Conservation (phyloP, 1,140 invertebrate genomes). For the Battus philenor region DNA sequence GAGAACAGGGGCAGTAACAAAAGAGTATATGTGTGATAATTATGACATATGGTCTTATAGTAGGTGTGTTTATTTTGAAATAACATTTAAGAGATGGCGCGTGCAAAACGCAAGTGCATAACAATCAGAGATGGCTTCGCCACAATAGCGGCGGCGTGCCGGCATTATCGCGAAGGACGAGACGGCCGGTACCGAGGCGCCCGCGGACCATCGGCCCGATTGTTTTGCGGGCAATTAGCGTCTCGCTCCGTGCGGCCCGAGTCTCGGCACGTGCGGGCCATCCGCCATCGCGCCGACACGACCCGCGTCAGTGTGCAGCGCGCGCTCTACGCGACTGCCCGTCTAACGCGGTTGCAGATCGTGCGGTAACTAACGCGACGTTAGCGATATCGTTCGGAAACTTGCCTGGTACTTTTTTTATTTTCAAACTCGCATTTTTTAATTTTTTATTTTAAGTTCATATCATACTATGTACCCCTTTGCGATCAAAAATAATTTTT, state of each 20-base stretch:
- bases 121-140: background rate
- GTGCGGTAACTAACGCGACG: background rate
- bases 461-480: too few species aligned
- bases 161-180: conserved; percentile 50
- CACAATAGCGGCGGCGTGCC: conserved; percentile 26
- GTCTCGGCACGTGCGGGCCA: conserved; percentile 41
- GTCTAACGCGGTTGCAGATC: conserved; percentile 15
- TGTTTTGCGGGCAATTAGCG: conserved; percentile 74
- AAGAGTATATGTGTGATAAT: too few species aligned
- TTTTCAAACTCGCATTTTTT: background rate
- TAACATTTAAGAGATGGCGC: too few species aligned
- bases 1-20: too few species aligned
- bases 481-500: too few species aligned
- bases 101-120: conserved; percentile 20
- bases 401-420: conserved; percentile 16
- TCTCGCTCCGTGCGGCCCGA: conserved; percentile 41
- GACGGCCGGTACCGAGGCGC: conserved; percentile 26
- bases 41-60: too few species aligned
- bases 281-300: conserved; percentile 26
- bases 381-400: conserved; percentile 7
- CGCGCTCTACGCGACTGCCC: conserved; percentile 51
- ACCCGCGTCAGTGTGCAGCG: conserved; percentile 58
- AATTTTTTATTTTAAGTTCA: background rate
- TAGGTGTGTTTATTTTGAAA: too few species aligned
- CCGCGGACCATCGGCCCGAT: conserved; percentile 51